Base-by-base conservation (phyloP, 2,797 vertebrate genomes). In the Pithecia hirsuta region DNA sequence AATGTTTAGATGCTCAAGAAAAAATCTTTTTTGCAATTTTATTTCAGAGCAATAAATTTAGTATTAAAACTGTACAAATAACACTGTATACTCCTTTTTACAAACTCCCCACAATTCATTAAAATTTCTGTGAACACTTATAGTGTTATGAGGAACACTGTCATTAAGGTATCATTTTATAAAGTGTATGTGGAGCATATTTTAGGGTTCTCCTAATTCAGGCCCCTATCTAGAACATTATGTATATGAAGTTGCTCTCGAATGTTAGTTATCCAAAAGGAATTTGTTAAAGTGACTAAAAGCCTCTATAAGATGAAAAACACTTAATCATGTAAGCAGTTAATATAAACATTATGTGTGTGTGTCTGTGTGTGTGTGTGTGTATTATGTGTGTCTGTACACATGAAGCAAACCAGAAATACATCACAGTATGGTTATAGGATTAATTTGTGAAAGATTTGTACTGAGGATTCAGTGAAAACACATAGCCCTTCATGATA, bases 21-120 rank as follows among this genome's bases (percentile, higher is more conserved):
- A 87, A 48, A 57, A 24, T 4, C 1, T 1, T 36, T 55, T 76
- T 88, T 52, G 33, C 30, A 10, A 2, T 75, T 83, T 91, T 61
- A 79, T 55, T 64, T 96, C 50, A 86, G 30, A 91, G 39, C 80
- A 94, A 41, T 46, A 83, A 28, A 39, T 64, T 64, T 83, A 12
- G 4, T 3, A 72, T 72, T 74, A 89, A 80, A 59, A 81, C 0
- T 75, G 2, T 52, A 46, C 39, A 81, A 74, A 57, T 81, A 67
- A 67, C 30, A 17, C 17, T 81, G 1, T 46, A 4, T 93, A 15
- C 7, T 41, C 4, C 36, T 70, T 30, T 55, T 19, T 24, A 52
- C 30, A 93, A 61, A 44, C 41, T 24, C 26, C 14, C 5, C 7
- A 30, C 19, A 5, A 67, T 44, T 11, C 12, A 30, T 39, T 61